Percentiles rank a stretch among this genome's conserved stretches.
Evolutionary conservation across 2,797 vertebrate species (phyloP).

Genomic region (Hippocampus kuda): DNA sequence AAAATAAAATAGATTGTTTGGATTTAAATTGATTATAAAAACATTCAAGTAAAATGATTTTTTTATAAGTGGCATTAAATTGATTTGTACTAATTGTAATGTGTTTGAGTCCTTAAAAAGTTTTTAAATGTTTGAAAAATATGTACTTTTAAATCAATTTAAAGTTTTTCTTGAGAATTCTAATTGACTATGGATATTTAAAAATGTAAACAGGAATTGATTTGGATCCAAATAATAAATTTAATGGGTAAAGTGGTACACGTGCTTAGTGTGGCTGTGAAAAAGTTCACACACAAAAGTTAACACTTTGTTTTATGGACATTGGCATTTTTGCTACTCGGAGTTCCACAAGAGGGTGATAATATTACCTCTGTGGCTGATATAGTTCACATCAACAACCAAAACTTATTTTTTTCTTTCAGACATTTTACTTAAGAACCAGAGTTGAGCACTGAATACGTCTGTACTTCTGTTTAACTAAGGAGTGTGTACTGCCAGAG

Average conservation of each 20-base stretch:
- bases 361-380: not conserved
- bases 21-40: too few species aligned
- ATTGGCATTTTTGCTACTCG: not conserved
- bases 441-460: too few species aligned
- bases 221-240: too few species aligned
- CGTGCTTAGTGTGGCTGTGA: not conserved
- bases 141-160: too few species aligned
- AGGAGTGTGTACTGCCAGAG: not conserved
- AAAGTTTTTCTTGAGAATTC: not conserved
- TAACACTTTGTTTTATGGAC: not conserved
- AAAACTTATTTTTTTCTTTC: not conserved
- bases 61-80: not conserved
- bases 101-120: not conserved
- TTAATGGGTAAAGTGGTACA: too few species aligned
- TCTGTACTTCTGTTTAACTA: too few species aligned
- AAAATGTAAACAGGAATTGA: too few species aligned
- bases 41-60: too few species aligned
- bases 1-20: too few species aligned
- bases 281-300: not conserved
- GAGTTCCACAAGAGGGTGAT: not conserved
- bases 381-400: not conserved
- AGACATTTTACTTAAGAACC: too few species aligned
- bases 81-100: not conserved
- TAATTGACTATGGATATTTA: not conserved
- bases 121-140: too few species aligned